These are phyloP conservation scores for Tetranychus cinnabarinus DNA, from an alignment of 1,140 invertebrate species.

Conservation along the genomic window DNA sequence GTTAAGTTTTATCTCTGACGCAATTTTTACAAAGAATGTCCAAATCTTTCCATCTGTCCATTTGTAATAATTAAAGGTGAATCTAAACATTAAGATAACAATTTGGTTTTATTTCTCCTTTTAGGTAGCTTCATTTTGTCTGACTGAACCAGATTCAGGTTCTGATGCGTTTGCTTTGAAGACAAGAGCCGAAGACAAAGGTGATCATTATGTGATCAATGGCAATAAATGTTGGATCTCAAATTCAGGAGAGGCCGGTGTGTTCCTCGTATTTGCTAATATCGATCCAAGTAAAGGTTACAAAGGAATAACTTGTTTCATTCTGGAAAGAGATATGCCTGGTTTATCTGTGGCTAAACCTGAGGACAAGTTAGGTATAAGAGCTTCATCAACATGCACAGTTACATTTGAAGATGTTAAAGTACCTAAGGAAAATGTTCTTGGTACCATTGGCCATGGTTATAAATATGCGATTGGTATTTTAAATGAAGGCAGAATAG, in stretches of 20 bases:
- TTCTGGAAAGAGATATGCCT: conserved; percentile 29
- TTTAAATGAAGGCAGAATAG: conserved; percentile 81
- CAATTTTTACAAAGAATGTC: too few species aligned
- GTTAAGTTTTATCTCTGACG: too few species aligned
- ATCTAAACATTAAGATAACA: neutral
- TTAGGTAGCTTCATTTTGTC: conserved; percentile 59
- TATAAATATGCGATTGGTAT: conserved; percentile 88
- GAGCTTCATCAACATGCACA: conserved; percentile 67
- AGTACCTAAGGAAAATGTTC: conserved; percentile 28
- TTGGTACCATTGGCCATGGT: conserved; percentile 66
- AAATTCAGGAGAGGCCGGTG: conserved; percentile 66
- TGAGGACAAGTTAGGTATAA: conserved; percentile 77
- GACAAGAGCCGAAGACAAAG: conserved; percentile 26
- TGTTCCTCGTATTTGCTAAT: conserved; percentile 75
- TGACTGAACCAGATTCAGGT: conserved; percentile 57
- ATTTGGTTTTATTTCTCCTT: neutral
- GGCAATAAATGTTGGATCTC: conserved; percentile 57
- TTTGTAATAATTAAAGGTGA: neutral
- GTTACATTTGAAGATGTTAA: conserved; percentile 31
- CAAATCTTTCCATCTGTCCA: neutral
- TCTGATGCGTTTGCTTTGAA: conserved; percentile 30
- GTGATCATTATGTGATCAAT: conserved; percentile 14
- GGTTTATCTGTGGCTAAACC: conserved; percentile 37
- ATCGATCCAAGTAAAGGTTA: conserved; percentile 46
- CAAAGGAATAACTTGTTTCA: conserved; percentile 35